phyloP scores from a whole-genome alignment of 2,888 invertebrate species.

The Drosophila stalkeri region DNA sequence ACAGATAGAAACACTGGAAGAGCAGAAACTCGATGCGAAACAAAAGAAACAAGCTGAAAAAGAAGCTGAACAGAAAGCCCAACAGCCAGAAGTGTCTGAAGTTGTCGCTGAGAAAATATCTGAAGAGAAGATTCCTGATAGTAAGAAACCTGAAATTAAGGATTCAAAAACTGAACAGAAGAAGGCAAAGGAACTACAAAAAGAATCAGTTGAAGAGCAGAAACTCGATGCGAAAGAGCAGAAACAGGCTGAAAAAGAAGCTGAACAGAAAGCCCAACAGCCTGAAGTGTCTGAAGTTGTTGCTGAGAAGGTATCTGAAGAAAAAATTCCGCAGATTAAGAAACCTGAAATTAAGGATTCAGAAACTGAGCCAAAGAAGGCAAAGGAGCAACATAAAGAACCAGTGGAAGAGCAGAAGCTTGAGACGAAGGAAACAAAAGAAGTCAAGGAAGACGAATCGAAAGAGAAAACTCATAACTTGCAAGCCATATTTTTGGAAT shows the following conservation, averaged over 20 bases:
- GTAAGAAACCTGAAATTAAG: constrained; percentile 20
- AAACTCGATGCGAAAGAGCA: background rate
- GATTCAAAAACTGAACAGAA: background rate
- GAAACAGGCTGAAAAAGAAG: background rate
- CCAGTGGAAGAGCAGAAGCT: constrained; percentile 11
- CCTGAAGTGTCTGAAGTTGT: constrained; percentile 7
- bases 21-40: constrained; percentile 6
- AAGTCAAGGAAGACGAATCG: background rate
- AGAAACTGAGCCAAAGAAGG: constrained; percentile 15
- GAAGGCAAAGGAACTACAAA: background rate
- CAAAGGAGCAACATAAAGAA: constrained; percentile 23
- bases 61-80: background rate
- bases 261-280: background rate
- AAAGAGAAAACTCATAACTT: constrained; percentile 9
- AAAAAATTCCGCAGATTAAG: constrained; percentile 8
- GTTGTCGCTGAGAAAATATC: constrained; percentile 14
- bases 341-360: constrained; percentile 19
- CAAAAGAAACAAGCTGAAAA: constrained; percentile 11
- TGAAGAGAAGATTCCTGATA: constrained; percentile 31
- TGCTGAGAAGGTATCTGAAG: constrained; percentile 10
- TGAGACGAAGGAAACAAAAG: constrained; percentile 7
- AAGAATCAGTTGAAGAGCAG: background rate
- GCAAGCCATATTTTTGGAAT: constrained; percentile 17
- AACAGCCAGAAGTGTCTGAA: too few species aligned
- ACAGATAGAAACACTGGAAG: constrained; percentile 15